phyloP scores from a whole-genome alignment of 2,113 vertebrate species.

The Carassius carassius region DNA sequence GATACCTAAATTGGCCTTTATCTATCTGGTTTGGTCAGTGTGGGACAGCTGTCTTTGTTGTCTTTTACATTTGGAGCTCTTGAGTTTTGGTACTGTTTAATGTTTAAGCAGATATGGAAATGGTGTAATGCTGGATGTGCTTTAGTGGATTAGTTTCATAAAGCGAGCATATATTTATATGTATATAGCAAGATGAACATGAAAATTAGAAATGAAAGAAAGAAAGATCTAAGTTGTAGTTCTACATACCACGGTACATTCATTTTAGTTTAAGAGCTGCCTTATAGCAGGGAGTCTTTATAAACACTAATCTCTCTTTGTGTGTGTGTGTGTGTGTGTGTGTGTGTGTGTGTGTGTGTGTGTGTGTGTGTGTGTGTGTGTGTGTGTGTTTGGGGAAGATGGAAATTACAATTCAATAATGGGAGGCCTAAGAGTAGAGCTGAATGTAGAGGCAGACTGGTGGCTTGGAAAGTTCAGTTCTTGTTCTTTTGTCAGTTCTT shows the following conservation, averaged over 20 bases:
- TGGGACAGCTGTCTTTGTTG: neutral
- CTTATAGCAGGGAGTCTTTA: conserved; percentile 54
- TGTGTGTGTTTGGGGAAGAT: conserved; percentile 19
- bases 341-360: conserved; percentile 30
- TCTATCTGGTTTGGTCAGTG: neutral
- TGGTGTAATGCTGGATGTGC: neutral
- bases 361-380: conserved; percentile 18
- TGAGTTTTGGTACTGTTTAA: neutral
- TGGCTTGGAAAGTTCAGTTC: conserved; percentile 72
- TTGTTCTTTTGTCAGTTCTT: conserved; percentile 69
- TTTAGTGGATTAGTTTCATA: neutral
- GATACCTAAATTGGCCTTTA: neutral
- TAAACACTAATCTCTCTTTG: conserved; percentile 52
- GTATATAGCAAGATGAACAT: neutral
- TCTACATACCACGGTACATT: conserved; percentile 28
- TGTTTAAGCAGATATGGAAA: neutral
- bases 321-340: neutral
- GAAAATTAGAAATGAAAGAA: neutral
- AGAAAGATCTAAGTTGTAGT: neutral
- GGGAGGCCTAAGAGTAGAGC: conserved; percentile 17
- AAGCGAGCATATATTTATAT: neutral
- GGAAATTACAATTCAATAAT: conserved; percentile 12
- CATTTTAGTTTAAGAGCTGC: conserved; percentile 54
- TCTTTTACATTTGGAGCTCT: neutral
- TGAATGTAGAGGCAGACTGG: conserved; percentile 52